Conservation (phyloP, 2,113 vertebrate species). For the Alces alces region DNA sequence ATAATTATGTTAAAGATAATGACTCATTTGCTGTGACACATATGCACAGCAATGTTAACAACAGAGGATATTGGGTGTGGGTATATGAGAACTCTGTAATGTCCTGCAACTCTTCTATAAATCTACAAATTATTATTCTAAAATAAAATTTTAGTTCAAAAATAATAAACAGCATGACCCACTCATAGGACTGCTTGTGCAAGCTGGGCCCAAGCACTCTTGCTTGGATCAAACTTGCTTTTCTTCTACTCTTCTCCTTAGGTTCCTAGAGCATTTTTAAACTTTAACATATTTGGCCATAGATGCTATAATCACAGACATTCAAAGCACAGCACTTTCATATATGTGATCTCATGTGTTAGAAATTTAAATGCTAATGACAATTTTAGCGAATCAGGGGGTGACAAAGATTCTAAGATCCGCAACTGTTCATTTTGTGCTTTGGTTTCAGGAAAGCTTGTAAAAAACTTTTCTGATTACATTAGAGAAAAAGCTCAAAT, state of each 20-base stretch:
- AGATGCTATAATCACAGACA: slow-evolving; percentile 2
- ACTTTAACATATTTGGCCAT: background rate
- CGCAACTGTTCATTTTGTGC: background rate
- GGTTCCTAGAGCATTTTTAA: background rate
- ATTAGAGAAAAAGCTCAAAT: background rate
- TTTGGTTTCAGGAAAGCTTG: background rate
- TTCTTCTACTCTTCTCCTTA: background rate
- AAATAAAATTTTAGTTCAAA: slow-evolving; percentile 18
- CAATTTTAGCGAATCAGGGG: background rate
- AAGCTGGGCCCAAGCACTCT: background rate
- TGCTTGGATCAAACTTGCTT: background rate
- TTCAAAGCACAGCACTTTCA: background rate
- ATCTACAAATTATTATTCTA: background rate
- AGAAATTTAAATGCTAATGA: background rate
- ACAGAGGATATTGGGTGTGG: background rate
- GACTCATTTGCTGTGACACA: background rate
- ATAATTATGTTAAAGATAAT: background rate
- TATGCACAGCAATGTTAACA: background rate
- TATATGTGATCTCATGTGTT: background rate
- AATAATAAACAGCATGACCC: background rate
- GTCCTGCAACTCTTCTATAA: background rate
- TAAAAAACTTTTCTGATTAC: background rate
- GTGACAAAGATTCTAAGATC: background rate
- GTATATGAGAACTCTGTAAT: background rate
- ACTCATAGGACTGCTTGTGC: background rate